phyloP scores from a whole-genome alignment of 2,113 vertebrate species.

The Alligator sinensis region DNA sequence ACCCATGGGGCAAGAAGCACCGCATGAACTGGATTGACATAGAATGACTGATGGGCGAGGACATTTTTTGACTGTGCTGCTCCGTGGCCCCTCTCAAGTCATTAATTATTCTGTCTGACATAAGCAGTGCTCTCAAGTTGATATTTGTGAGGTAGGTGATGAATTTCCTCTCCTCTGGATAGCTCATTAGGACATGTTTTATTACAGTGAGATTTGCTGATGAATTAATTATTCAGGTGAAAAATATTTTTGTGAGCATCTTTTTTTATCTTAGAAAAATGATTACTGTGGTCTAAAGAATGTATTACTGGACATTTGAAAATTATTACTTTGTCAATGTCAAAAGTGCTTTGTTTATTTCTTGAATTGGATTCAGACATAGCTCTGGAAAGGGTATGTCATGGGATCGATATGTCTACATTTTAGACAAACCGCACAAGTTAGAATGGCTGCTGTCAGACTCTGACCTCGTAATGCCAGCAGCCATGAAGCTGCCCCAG shows the following conservation, averaged over 20 bases:
- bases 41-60: conserved; percentile 56
- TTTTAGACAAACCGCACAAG: neutral
- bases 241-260: conserved; percentile 27
- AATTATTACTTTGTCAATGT: neutral
- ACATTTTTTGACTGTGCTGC: neutral
- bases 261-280: conserved; percentile 28
- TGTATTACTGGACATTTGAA: neutral
- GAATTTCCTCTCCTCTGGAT: conserved; percentile 60
- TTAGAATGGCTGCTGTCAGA: conserved; percentile 12
- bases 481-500: neutral
- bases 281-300: neutral
- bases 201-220: conserved; percentile 63
- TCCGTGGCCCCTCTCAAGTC: conserved; percentile 6
- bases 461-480: neutral
- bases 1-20: conserved; percentile 33
- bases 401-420: neutral
- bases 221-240: conserved; percentile 69
- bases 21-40: neutral
- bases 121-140: conserved; percentile 51
- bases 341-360: neutral
- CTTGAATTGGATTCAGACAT: neutral
- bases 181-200: conserved; percentile 73
- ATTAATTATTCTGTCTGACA: conserved; percentile 46
- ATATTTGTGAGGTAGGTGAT: conserved; percentile 56
- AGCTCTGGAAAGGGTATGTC: neutral